Base-by-base conservation (phyloP, 2,888 invertebrate species). In the Synanthedon andrenaeformis region DNA sequence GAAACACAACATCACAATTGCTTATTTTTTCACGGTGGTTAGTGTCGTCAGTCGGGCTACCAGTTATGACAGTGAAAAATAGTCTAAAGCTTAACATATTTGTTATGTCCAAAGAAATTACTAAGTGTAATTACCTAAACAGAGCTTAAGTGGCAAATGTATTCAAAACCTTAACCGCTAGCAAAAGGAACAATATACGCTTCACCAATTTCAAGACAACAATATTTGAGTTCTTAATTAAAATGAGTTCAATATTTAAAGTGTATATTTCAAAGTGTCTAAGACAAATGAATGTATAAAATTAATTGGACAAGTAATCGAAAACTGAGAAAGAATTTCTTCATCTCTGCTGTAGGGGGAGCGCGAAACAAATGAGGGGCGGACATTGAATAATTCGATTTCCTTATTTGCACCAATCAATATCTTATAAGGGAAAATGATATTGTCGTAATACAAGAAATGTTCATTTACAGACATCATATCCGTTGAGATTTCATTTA, bases 271-370 rank as follows among this genome's bases (percentile, higher is more conserved):
- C 79, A 76, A 79, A 79, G 73, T 68, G 64, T 70, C 74, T 73
- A 78, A 85, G 82, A 84, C 82, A 84, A 87, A 87, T 85, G 82
- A 82, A 85, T 83, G 84, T 84, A 87, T 86, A 84, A 86, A 87
- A 85, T 86, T 87, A 86, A 86, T 87, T 87, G 86, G 82, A 83
- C 82, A 82, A 86, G 87, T 86, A 87, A 87, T 87, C 86, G 87
- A 87, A 87, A 87, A 86, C 84, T 87, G 77, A 74, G 83, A 86
- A 87, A 87, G 87, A 86, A 87, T 87, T 87, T 86, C 85, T 85
- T 80, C 83, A 82, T 86, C 80, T 85, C 79, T 80, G 76, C 66
- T 79, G 69, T 76, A 71, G 86, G 84, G 23, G 87, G 85, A 82
- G 78, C 74, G 65, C 71, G 74, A 81, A 82, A 87, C 84, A 86